Base-by-base conservation (phyloP, 2,113 vertebrate species). In the Chaetops frenatus region DNA sequence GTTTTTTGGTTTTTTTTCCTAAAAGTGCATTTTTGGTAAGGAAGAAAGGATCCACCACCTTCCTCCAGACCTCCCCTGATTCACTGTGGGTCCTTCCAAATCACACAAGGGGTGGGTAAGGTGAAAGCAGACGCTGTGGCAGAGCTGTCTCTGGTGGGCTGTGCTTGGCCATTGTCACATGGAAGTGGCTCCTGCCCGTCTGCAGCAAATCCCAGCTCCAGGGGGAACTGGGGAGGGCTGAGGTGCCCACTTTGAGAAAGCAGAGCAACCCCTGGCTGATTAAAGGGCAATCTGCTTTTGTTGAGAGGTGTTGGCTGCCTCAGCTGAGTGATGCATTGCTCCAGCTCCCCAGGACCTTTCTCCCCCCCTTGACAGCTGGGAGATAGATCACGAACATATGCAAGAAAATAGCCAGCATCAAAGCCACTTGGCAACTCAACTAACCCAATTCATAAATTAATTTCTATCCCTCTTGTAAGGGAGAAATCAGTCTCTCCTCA, bases 261-360 rank as follows among this genome's bases (percentile, higher is more conserved):
- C 50, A 50, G 36, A 28, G 42, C 53, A 72, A 0, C 15, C 57
- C 22, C 4, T 51, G 73, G 84, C 62, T 2, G 12, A 61, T 73
- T 82, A 54, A 78, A 77, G 90, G 94, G 38, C 57, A 40, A 58
- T 83, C 53, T 88, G 85, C 28, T 86, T 90, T 81, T 70, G 79
- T 47, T 88, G 94, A 81, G 94, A 90, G 93, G 88, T 81, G 90
- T 70, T 92, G 94, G 93, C 96, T 87, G 92, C 78, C 61, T 85
- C 0, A 1, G 62, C 71, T 1, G 82, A 20, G 66, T 82, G 96
- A 91, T 85, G 90, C 94, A 86, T 95, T 54, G 64, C 88, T 95
- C 17, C 5, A 0, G 92, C 81, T 95, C 92, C 38, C 53, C 6
- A 65, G 76, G 88, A 73, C 88, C 81, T 80, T 74, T 92, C 79